Conservation (phyloP, 2,113 vertebrate species). For the Brienomyrus longianalis region DNA sequence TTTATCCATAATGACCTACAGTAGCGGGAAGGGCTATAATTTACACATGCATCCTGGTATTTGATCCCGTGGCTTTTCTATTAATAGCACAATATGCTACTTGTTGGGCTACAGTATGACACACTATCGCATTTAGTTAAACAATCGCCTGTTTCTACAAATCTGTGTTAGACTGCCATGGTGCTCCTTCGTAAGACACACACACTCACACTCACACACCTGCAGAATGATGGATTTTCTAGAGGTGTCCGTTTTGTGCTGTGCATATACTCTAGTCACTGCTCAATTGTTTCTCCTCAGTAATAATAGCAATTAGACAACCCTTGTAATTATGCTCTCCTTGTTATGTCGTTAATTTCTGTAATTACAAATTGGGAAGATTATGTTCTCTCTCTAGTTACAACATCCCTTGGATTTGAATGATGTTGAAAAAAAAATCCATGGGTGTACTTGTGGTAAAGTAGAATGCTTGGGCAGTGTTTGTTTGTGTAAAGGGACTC, state of each 20-base stretch:
- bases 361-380: constrained; percentile 77
- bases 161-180: constrained; percentile 8
- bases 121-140: constrained; percentile 19
- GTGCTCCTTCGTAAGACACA: background rate
- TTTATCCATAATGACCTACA: background rate
- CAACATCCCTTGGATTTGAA: background rate
- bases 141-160: background rate
- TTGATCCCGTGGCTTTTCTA: background rate
- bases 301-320: constrained; percentile 83
- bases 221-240: background rate
- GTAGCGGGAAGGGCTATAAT: background rate
- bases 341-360: constrained; percentile 76
- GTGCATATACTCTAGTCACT: constrained; percentile 46
- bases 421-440: background rate
- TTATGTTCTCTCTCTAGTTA: constrained; percentile 54
- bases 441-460: constrained; percentile 24
- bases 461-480: constrained; percentile 27
- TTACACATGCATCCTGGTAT: background rate
- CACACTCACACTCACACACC: constrained; percentile 25
- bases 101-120: background rate
- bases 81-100: background rate
- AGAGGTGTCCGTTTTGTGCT: constrained; percentile 3
- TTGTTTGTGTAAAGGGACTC: constrained; percentile 29
- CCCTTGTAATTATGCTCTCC: constrained; percentile 73
- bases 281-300: constrained; percentile 60